Base-by-base conservation (phyloP, 2,113 vertebrate genomes). In the Trochalopteron elliotii region DNA sequence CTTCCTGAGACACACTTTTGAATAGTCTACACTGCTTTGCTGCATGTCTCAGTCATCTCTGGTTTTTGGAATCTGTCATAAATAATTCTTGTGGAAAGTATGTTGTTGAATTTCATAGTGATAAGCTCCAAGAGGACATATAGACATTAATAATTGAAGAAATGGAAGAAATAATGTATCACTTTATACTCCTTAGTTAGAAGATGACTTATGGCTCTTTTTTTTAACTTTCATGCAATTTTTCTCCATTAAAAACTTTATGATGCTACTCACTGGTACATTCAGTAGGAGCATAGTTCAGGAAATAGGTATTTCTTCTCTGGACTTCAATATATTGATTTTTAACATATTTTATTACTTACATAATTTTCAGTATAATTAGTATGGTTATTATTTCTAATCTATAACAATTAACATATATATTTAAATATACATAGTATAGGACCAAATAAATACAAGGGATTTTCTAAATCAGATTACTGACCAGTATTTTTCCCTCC, bases 51-150 rank as follows among this genome's bases (percentile, higher is more conserved):
- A 91, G 64, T 44, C 91, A 87, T 56, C 81, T 65, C 83, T 45
- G n/a, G 70, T 45, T 89, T 90, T 91, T 7, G 1, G 90, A 64
- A 77, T 61, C 50, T 68, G 45, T 60, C 68, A 96, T 87, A 75
- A 95, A 95, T 95, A 96, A 95, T 92, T 85, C 89, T 78, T 53
- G 71, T 55, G 44, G 72, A 94, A 95, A 93, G 85, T 64, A 57
- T 3, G 9, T 45, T 87, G 63, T 13, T 88, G 90, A 64, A 94
- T 95, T 95, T 88, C 45, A 56, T 12, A 93, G 75, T 6, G 7
- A 52, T 92, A 77, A 93, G 31, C 31, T 90, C 79, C 80, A 78
- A 89, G 64, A 94, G 63, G 60, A 83, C 40, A 63, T 67, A 92
- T 3, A 94, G 68, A 83, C 33, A 90, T 95, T 80, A 97, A 97